Evolutionary conservation across 2,888 invertebrate species (phyloP).

Genomic region (Agonopterix subpropinquella): DNA sequence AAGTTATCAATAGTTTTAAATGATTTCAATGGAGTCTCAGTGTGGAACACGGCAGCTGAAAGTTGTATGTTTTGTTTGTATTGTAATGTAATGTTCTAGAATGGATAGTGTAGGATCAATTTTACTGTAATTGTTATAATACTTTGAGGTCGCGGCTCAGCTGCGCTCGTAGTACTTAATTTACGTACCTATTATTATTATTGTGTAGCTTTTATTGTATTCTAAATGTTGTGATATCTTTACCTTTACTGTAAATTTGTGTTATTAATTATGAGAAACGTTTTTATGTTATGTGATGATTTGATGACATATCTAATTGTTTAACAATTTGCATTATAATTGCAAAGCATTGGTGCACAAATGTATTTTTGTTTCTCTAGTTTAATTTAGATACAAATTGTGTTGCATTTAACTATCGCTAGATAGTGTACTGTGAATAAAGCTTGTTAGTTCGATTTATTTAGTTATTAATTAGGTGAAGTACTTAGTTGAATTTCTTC

Average conservation of each 20-base stretch:
- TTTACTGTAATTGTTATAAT: not conserved
- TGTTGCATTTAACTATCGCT: constrained; percentile 43
- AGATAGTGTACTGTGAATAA: constrained; percentile 1
- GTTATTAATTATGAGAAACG: not conserved
- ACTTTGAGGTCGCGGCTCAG: constrained; percentile 16
- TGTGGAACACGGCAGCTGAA: constrained; percentile 15
- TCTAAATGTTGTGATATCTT: constrained; percentile 44
- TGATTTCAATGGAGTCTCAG: constrained; percentile 1
- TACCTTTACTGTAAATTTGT: constrained; percentile 19
- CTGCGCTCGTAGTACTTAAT: constrained; percentile 16
- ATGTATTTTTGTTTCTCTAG: constrained; percentile 17
- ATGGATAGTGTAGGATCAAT: not conserved
- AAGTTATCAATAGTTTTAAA: not conserved
- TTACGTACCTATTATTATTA: constrained; percentile 23
- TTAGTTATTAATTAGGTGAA: constrained; percentile 10
- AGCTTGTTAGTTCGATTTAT: constrained; percentile 8
- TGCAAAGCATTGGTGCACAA: constrained; percentile 35
- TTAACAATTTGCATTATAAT: constrained; percentile 44
- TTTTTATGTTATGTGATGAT: constrained; percentile 7
- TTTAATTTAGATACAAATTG: constrained; percentile 26
- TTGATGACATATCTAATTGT: constrained; percentile 39
- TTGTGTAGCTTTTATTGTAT: constrained; percentile 8
- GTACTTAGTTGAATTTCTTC: constrained; percentile 20
- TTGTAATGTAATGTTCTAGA: not conserved
- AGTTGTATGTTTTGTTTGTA: constrained; percentile 14